These are phyloP conservation scores for Odocoileus hemionus DNA, from an alignment of 2,113 vertebrate genomes.

Conservation along the genomic window DNA sequence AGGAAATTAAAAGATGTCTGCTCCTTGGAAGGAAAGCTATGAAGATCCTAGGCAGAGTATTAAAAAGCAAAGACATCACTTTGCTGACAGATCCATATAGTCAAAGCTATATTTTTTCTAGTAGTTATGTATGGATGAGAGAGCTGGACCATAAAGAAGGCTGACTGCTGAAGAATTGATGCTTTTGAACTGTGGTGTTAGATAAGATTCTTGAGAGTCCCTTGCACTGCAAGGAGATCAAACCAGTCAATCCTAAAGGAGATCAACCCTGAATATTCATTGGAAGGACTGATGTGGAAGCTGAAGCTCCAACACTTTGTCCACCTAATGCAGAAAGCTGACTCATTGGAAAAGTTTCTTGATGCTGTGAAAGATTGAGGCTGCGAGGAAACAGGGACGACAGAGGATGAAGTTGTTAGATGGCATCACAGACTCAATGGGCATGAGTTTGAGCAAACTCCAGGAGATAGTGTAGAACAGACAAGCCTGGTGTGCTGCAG, in stretches of 20 bases:
- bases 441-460: neutral
- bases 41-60: neutral
- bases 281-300: neutral
- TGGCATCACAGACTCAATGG: neutral
- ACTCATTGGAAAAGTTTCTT: neutral
- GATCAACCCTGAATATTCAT: neutral
- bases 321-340: neutral
- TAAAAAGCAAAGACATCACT: neutral
- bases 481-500: neutral
- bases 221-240: neutral
- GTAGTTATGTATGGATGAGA: neutral
- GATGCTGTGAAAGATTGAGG: neutral
- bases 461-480: neutral
- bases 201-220: neutral
- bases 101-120: neutral
- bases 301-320: neutral
- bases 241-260: neutral
- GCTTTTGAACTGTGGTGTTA: neutral
- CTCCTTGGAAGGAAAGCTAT: neutral
- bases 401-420: neutral
- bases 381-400: neutral
- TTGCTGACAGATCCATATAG: neutral
- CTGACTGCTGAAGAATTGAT: neutral
- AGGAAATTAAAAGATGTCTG: neutral
- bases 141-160: neutral